Evolutionary conservation across 2,888 invertebrate species (phyloP).

Genomic region (Onthophagus sagittarius): DNA sequence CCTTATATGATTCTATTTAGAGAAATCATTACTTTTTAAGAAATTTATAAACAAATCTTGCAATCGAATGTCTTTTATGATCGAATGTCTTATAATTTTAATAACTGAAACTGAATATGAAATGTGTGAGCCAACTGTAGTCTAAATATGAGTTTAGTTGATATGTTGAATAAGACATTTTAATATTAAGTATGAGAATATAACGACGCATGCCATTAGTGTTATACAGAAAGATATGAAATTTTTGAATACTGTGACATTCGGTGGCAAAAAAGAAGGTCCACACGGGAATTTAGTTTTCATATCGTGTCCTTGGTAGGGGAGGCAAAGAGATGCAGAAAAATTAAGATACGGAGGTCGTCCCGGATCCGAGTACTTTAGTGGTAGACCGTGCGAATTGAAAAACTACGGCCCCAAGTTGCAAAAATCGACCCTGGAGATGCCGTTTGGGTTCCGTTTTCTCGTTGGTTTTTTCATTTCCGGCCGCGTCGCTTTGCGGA

Average conservation of each 20-base stretch:
- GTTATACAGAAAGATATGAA: neutral
- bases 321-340: constrained; percentile 4
- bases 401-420: neutral
- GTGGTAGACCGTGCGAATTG: neutral
- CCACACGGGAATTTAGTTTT: neutral
- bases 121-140: too few relatives aligned
- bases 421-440: neutral
- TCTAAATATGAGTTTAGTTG: too few relatives aligned
- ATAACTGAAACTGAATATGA: too few relatives aligned
- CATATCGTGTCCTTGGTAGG: neutral
- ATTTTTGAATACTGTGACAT: neutral
- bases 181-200: neutral
- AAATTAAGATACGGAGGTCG: constrained; percentile 6
- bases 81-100: too few relatives aligned
- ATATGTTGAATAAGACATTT: neutral
- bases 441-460: neutral
- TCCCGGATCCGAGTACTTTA: neutral
- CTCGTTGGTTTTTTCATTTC: constrained; percentile 2
- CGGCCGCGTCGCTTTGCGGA: neutral
- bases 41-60: too few relatives aligned
- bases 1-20: too few relatives aligned
- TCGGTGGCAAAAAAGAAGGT: neutral
- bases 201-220: neutral
- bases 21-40: too few relatives aligned
- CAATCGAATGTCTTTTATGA: too few relatives aligned